Evolutionary conservation across 1,140 invertebrate species (phyloP), one percentile per base, ranked within the genome.

Genomic region (Drosophila persimilis): DNA sequence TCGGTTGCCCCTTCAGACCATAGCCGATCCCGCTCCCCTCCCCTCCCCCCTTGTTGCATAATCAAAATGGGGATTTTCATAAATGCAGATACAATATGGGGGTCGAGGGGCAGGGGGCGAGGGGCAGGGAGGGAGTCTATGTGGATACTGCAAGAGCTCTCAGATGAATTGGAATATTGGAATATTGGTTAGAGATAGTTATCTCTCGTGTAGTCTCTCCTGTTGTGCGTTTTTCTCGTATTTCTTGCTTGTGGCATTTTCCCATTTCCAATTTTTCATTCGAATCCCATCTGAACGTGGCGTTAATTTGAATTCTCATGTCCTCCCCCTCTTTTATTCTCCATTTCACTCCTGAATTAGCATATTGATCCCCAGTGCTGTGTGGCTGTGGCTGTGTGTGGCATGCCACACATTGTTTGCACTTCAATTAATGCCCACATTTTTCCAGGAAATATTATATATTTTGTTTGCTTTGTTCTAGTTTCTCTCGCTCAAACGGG

Each of bases 61-160:
- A 80, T 80, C 74, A 77, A 63, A 77, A 73, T 77, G 63, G 78
- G 50, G 24, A 64, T 77, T 83, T 81, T 78, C 80, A 85, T 80
- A 85, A 85, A 85, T 77, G 80, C 69, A 74, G 55, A 61, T 65
- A 59, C 60, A 83, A 58, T 52, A 70, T 47, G 70, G 41, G 46
- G 15, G 15, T 0, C 15, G 15, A 15, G 15, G 15, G 17, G 17
- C 17, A 17, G 0, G 17, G 17, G 17, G 17, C 17, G 1, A 1
- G 17, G 17, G 17, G 17, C 17, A 17, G 17, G 17, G 17, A 17
- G 17, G 17, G n/a, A n/a, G n/a, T n/a, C n/a, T 17, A 17, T 17
- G 17, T 17, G 11, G 20, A 20, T 20, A 20, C 20, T 20, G 20
- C 11, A 13, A 11, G 3, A 3, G 35, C 35, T 39, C 35, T 39